Conservation (phyloP, 2,113 vertebrate species). For the Noturus placidus region DNA sequence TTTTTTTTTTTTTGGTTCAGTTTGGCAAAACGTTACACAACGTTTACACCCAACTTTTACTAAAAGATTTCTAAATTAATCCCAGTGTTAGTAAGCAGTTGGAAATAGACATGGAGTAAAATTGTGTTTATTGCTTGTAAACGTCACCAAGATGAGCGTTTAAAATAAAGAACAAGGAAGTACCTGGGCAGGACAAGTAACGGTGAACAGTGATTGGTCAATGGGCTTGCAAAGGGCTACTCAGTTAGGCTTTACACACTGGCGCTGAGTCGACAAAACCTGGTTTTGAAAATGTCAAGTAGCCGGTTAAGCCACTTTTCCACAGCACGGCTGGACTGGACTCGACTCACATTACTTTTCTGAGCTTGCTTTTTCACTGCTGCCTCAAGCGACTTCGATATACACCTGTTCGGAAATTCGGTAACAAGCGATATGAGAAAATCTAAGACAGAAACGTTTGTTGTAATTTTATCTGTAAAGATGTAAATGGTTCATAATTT, state of each 20-base stretch:
- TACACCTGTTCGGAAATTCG: too few relatives aligned
- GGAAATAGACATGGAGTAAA: not conserved
- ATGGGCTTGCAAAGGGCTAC: not conserved
- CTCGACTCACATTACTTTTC: too few relatives aligned
- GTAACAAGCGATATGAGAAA: too few relatives aligned
- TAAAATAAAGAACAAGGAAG: not conserved
- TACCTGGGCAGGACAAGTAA: not conserved
- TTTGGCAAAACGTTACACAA: not conserved
- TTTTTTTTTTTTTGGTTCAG: too few relatives aligned
- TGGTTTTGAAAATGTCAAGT: conserved; percentile 1
- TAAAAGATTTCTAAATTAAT: too few relatives aligned
- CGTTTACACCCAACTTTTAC: too few relatives aligned
- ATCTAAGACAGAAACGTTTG: too few relatives aligned
- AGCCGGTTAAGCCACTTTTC: not conserved
- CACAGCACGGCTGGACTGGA: too few relatives aligned
- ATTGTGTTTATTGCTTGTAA: not conserved
- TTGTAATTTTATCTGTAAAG: too few relatives aligned
- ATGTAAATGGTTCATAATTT: too few relatives aligned
- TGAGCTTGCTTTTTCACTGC: too few relatives aligned
- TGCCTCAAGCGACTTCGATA: too few relatives aligned
- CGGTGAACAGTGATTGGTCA: not conserved
- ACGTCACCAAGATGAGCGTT: not conserved
- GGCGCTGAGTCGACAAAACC: not conserved
- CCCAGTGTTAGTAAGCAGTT: not conserved
- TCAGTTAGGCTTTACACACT: not conserved